Percentiles rank a stretch among this genome's conserved stretches.
These are phyloP conservation scores for Sympetrum striolatum DNA, from an alignment of 2,888 invertebrate species.

Conservation along the genomic window DNA sequence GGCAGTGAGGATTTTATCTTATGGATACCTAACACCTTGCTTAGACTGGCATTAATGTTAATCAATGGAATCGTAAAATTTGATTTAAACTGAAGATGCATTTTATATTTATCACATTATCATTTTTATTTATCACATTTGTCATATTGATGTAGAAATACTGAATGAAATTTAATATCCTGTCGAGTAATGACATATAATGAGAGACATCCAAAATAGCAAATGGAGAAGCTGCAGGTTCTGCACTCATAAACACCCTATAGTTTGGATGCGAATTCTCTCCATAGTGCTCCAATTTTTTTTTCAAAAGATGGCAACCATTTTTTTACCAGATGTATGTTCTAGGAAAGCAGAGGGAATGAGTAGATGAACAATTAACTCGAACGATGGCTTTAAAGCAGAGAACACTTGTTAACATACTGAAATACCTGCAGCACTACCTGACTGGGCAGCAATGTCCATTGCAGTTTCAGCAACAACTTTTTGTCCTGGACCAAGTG, in stretches of 20 bases:
- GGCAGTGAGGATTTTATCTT: too few relatives aligned
- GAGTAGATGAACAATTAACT: too few relatives aligned
- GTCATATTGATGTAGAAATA: too few relatives aligned
- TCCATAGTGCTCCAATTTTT: slow-evolving; percentile 84
- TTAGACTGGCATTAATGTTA: too few relatives aligned
- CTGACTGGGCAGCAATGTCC: slow-evolving; percentile 82
- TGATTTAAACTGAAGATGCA: too few relatives aligned
- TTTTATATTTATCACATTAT: too few relatives aligned
- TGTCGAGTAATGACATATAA: not conserved
- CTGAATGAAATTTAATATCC: too few relatives aligned
- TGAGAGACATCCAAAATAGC: slow-evolving; percentile 57
- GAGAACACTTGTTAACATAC: not conserved
- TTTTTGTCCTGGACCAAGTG: slow-evolving; percentile 93
- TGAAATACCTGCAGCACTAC: slow-evolving; percentile 79
- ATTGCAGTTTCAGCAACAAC: slow-evolving; percentile 92
- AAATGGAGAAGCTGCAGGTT: slow-evolving; percentile 85
- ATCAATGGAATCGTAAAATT: too few relatives aligned
- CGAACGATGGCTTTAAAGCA: too few relatives aligned
- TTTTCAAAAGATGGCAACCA: slow-evolving; percentile 92
- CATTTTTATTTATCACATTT: too few relatives aligned
- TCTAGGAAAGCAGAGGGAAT: slow-evolving; percentile 62
- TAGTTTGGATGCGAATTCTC: slow-evolving; percentile 81
- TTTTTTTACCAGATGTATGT: slow-evolving; percentile 93
- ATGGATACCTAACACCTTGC: too few relatives aligned
- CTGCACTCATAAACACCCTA: slow-evolving; percentile 91